Evolutionary conservation across 1,140 invertebrate species (phyloP), one percentile per base, ranked within the genome.

Genomic region (Lithobius niger): DNA sequence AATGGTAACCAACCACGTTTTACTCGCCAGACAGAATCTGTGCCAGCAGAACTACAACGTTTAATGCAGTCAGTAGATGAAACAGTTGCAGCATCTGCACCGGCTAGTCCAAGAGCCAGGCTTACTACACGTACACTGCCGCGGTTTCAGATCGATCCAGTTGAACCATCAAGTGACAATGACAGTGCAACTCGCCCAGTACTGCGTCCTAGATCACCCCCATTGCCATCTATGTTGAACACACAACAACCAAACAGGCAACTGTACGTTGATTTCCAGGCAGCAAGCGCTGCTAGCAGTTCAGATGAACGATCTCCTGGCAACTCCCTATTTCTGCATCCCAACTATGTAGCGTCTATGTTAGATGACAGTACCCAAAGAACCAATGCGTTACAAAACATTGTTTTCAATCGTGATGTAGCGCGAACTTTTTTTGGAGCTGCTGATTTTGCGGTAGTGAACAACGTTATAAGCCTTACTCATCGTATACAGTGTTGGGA

Each of bases 401-500:
- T 50, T 22, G 48, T 26, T 19, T 26, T 50, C 27, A 50, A 50
- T 19, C 25, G 48, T 26, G 48, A 22, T 50, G 16, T 50, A 26
- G 48, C 48, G 27, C 24, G 48, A 6, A 50, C 48, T 25, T 25
- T 25, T 27, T 21, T 50, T 10, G 48, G 48, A 27, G 19, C 22
- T 27, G 6, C 48, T 27, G 48, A 50, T 3, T 50, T 50, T 50
- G 48, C 48, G 3, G 48, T 50, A n/a, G 48, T 50, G 6, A 50
- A 50, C 25, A 50, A 50, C 24, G 48, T 50, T 10, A 50, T 50
- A 26, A 50, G 48, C 27, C 59, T 64, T 24, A 72, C 80, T 59
- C 82, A 88, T 69, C 71, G 86, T 54, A 82, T 90, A 57, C 86
- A 90, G 72, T 79, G 78, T 15, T 90, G 87, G 87, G 83, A 88